Base-by-base conservation (phyloP, 2,888 invertebrate species). In the Iselma pallidipennis region DNA sequence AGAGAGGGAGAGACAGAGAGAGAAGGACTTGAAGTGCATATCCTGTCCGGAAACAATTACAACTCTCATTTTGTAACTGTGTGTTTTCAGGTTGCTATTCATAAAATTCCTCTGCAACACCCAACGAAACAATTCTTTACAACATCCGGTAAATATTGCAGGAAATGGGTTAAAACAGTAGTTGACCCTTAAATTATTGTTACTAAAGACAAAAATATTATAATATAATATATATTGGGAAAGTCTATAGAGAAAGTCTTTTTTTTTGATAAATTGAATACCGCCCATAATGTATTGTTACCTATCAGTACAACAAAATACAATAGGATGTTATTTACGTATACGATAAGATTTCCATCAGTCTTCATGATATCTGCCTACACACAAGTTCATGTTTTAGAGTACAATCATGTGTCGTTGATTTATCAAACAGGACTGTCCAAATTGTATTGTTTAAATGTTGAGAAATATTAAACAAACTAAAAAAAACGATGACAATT, bases 11-110 rank as follows among this genome's bases (percentile, higher is more conserved):
- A 14, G 14, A n/a, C 16, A 14, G 42, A 37, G 16, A 31, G 29
- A 21, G 29, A n/a, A 31, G 2, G 45, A 52, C 21, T 45, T 48
- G 28, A 33, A 59, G 59, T 61, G 57, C 64, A 64, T 57, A 64
- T 64, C 64, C 64, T 64, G 50, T 53, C 28, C 63, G 64, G 64
- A 64, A 54, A 57, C 49, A 64, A 63, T 63, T 63, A 63, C 59
- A 26, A 49, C 61, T 57, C 56, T 45, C 45, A 45, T 45, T 45
- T 45, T 21, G 45, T 45, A 45, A 45, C 45, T 45, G 45, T 45
- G 37, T 16, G n/a, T n/a, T n/a, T 45, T 45, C 21, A 45, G 21
- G 45, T 21, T 45, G 45, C 21, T 45, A 37, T 37, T 16, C 37
- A 37, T 37, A 16, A 16, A 37, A 37, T 37, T 37, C 37, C 37